Conservation (phyloP, 2,888 invertebrate species). For the Xanthorhoe spadicearia region DNA sequence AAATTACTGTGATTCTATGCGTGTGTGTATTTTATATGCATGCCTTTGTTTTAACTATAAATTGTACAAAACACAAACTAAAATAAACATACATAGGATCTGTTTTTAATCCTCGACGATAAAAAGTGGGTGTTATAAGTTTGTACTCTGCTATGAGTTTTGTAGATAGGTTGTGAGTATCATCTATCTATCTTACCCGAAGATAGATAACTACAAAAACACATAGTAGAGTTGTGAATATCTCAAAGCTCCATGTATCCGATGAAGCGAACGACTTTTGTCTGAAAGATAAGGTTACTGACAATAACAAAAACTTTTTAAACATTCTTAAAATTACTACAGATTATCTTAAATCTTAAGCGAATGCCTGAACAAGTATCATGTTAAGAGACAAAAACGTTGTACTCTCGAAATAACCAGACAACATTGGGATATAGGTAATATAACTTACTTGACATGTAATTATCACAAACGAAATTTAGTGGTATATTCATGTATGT, state of each 20-base stretch:
- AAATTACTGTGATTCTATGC: conserved; percentile 47
- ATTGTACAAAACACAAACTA: background rate
- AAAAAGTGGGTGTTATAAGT: too few relatives aligned
- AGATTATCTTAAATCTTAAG: background rate
- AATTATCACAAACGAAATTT: too few relatives aligned
- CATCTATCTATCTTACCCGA: background rate
- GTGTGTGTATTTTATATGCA: conserved; percentile 27
- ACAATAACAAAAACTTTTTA: conserved; percentile 59
- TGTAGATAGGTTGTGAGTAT: background rate
- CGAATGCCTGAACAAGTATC: background rate
- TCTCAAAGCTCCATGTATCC: conserved; percentile 47
- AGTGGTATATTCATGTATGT: too few relatives aligned
- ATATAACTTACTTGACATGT: too few relatives aligned
- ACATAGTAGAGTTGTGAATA: conserved; percentile 60
- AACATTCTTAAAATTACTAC: conserved; percentile 43
- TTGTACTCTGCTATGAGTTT: too few relatives aligned
- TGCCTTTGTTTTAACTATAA: background rate
- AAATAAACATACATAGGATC: too few relatives aligned
- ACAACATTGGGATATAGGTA: too few relatives aligned
- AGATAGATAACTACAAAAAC: conserved; percentile 1
- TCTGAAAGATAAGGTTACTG: conserved; percentile 52
- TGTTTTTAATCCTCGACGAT: too few relatives aligned
- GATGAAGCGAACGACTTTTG: conserved; percentile 53
- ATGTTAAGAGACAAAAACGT: too few relatives aligned
- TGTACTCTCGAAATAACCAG: background rate